A percentile compares a stretch with the other conserved stretches of the same genome.
Evolutionary conservation across 64 coral and sea anemone species (phyloP).

Genomic region (Porites australiensis): DNA sequence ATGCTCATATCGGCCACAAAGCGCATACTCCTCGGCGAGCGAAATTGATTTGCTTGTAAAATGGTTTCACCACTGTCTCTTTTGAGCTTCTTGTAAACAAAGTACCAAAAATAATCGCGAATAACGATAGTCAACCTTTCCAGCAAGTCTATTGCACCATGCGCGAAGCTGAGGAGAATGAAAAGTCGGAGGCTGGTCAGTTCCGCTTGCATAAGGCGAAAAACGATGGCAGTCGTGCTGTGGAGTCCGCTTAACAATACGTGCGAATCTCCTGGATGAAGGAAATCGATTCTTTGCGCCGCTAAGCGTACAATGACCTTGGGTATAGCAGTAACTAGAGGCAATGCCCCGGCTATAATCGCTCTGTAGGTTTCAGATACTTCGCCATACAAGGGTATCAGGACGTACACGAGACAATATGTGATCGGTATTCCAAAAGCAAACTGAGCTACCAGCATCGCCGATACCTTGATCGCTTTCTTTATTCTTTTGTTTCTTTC

Average conservation of each 20-base stretch:
- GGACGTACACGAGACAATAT: neutral
- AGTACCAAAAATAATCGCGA: slow-evolving; percentile 81
- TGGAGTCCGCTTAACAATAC: slow-evolving; percentile 65
- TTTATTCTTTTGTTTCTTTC: neutral
- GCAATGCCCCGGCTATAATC: slow-evolving; percentile 34
- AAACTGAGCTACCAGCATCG: slow-evolving; percentile 53
- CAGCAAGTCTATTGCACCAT: slow-evolving; percentile 69
- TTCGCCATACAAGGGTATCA: slow-evolving; percentile 37
- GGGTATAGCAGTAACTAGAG: slow-evolving; percentile 51
- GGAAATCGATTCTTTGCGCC: slow-evolving; percentile 67
- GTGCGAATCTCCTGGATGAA: slow-evolving; percentile 79
- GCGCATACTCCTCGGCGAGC: slow-evolving; percentile 75
- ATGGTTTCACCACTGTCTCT: neutral
- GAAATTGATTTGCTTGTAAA: slow-evolving; percentile 30
- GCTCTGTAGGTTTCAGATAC: neutral
- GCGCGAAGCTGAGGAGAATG: slow-evolving; percentile 58
- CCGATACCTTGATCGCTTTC: slow-evolving; percentile 20
- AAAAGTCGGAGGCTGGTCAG: slow-evolving; percentile 51
- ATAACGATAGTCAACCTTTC: slow-evolving; percentile 81
- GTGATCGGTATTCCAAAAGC: slow-evolving; percentile 26
- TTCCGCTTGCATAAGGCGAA: slow-evolving; percentile 86
- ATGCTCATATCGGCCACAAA: slow-evolving; percentile 82
- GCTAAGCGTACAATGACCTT: slow-evolving; percentile 73
- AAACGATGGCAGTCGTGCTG: slow-evolving; percentile 61
- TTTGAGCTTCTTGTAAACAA: slow-evolving; percentile 56